A percentile compares a stretch with the other conserved stretches of the same genome.
Conservation (phyloP, 2,797 vertebrate species). For the Lacerta bilineata region DNA sequence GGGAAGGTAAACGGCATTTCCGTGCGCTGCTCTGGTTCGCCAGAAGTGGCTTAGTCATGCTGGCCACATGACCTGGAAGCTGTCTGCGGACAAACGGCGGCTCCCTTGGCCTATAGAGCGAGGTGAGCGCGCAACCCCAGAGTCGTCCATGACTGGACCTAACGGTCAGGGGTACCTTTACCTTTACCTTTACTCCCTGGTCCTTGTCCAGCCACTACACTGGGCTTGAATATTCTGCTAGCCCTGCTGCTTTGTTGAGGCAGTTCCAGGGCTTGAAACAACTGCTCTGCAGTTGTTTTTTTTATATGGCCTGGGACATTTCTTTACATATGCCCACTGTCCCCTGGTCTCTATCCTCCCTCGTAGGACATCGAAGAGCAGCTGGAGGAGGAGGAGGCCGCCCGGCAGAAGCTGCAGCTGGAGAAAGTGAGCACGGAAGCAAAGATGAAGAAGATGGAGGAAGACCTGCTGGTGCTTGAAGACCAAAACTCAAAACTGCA, state of each 20-base stretch:
- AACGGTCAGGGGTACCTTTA: no score
- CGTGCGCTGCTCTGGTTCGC: no score
- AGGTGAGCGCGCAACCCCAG: no score
- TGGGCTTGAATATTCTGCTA: not conserved
- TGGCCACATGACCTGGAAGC: no score
- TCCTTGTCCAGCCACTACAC: not conserved
- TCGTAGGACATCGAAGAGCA: conserved; percentile 90
- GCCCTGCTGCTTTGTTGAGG: not conserved
- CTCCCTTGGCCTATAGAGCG: no score
- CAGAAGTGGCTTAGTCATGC: no score
- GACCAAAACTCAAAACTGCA: conserved; percentile 88
- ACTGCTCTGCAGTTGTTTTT: no score
- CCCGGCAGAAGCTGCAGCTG: conserved; percentile 90
- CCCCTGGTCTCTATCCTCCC: not conserved
- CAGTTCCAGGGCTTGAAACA: not conserved
- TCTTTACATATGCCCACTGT: not conserved
- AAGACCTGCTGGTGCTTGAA: conserved; percentile 81
- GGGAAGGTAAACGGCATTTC: no score
- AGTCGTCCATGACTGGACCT: no score
- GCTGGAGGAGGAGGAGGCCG: conserved; percentile 90
- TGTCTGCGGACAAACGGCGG: no score
- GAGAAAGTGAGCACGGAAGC: conserved; percentile 91
- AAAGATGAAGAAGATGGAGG: conserved; percentile 89
- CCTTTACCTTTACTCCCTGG: no score
- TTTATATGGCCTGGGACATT: not conserved